Base-by-base conservation (phyloP, 2,888 invertebrate genomes). In the Ypsolopha sequella region DNA sequence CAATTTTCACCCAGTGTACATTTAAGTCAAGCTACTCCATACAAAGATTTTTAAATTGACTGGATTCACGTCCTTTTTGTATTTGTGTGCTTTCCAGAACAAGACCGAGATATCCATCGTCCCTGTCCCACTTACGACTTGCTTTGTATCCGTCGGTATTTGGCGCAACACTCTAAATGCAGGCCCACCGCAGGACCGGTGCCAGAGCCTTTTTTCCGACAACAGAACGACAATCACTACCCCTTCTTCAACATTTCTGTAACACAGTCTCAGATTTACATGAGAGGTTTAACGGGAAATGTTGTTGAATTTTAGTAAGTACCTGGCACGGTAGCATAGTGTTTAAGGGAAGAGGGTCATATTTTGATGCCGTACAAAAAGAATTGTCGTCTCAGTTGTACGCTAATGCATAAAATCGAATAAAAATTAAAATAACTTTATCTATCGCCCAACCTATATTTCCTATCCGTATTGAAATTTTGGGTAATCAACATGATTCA, bases 221-320 rank as follows among this genome's bases (percentile, higher is more conserved):
- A 52, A 1, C 54, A 56, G 45, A 38, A 24, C 4, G 53, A 48
- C 4, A 9, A 52, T 3, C 53, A 55, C 33, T 43, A 55, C n/a
- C 49, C 59, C 6, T 45, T 43, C 14, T 39, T 54, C 4, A 74
- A 73, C 36, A 4, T 67, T 0, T 62, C 68, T 3, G 33, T 60
- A 1, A 57, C 55, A 0, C 39, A 51, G 3, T 51, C 48, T 1
- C 51, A 64, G 49, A 33, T 55, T 2, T 35, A 51, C 4, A 53
- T 64, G 2, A 56, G 50, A 13, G 70, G 70, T 1, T 52, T 66
- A 1, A 62, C 58, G 33, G 66, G 61, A 7, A 63, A 53, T 33
- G 54, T 73, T 38, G 59, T 57, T 0, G 65, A 69, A 45, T 70
- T 71, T 48, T 70, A 62, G 73, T 73, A 58, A 61, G 62, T 56